These are phyloP conservation scores for Globia sparganii DNA, from an alignment of 2,888 invertebrate species.

Conservation along the genomic window DNA sequence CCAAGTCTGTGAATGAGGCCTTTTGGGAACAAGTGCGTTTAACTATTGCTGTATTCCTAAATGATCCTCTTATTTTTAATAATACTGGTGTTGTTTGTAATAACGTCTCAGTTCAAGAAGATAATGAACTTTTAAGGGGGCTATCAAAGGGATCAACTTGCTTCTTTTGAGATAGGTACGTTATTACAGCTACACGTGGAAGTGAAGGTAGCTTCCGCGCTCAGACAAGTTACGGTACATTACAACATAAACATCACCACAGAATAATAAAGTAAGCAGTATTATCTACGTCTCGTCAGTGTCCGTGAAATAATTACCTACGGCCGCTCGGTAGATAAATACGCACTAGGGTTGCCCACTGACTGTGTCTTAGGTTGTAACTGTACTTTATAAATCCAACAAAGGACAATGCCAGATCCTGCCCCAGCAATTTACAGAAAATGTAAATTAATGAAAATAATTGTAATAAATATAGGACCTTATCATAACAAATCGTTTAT, in stretches of 20 bases:
- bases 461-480: too few relatives aligned
- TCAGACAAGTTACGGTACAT: slow-evolving; percentile 21
- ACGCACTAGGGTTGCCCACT: neutral
- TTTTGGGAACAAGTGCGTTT: slow-evolving; percentile 38
- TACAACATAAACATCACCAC: slow-evolving; percentile 10
- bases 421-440: too few relatives aligned
- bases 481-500: too few relatives aligned
- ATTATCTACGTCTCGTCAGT: neutral
- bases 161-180: slow-evolving; percentile 8
- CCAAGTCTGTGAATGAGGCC: slow-evolving; percentile 16
- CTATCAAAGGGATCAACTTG: slow-evolving; percentile 27
- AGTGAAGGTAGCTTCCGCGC: slow-evolving; percentile 9
- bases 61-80: slow-evolving; percentile 50
- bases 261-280: neutral
- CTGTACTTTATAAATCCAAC: too few relatives aligned
- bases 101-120: neutral
- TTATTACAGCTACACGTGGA: neutral
- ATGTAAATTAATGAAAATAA: too few relatives aligned
- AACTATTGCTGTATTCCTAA: slow-evolving; percentile 28
- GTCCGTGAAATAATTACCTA: neutral
- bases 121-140: slow-evolving; percentile 12
- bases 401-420: too few relatives aligned
- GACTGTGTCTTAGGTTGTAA: neutral
- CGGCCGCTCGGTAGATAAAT: neutral
- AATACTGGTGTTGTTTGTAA: neutral